These are phyloP conservation scores for Thripadectes ignobilis DNA, from an alignment of 2,797 vertebrate species.

Conservation along the genomic window DNA sequence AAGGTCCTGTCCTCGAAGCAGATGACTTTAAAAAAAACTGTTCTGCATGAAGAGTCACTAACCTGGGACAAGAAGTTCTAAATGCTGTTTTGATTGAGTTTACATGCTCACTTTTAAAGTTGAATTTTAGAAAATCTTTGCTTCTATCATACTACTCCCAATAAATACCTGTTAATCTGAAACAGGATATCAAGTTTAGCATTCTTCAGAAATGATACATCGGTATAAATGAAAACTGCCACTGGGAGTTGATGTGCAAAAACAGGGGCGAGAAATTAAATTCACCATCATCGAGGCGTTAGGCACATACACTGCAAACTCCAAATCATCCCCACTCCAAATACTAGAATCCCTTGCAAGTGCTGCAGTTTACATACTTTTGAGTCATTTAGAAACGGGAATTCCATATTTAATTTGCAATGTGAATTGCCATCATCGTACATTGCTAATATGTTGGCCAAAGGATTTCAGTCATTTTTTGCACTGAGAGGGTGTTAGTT, in stretches of 20 bases:
- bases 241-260: slow-evolving; percentile 49
- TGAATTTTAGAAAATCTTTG: slow-evolving; percentile 73
- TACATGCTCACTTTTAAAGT: slow-evolving; percentile 73
- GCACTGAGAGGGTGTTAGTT: slow-evolving; percentile 19
- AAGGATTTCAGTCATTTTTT: slow-evolving; percentile 44
- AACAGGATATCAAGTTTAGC: slow-evolving; percentile 72
- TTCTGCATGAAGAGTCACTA: slow-evolving; percentile 70
- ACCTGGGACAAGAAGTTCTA: slow-evolving; percentile 73
- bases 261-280: slow-evolving; percentile 28
- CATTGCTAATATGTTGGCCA: slow-evolving; percentile 30
- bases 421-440: slow-evolving; percentile 5
- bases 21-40: slow-evolving; percentile 32
- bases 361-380: slow-evolving; percentile 18
- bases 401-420: slow-evolving; percentile 31
- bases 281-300: not conserved
- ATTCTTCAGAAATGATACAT: slow-evolving; percentile 32
- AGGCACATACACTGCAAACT: slow-evolving; percentile 42
- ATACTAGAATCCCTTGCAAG: slow-evolving; percentile 16
- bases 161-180: slow-evolving; percentile 74
- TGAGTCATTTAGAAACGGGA: slow-evolving; percentile 50
- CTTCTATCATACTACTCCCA: slow-evolving; percentile 73
- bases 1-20: slow-evolving; percentile 33
- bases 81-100: slow-evolving; percentile 72
- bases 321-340: slow-evolving; percentile 24
- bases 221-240: slow-evolving; percentile 40